These are phyloP conservation scores for Sapajus apella DNA, from an alignment of 2,113 vertebrate species.

Conservation along the genomic window DNA sequence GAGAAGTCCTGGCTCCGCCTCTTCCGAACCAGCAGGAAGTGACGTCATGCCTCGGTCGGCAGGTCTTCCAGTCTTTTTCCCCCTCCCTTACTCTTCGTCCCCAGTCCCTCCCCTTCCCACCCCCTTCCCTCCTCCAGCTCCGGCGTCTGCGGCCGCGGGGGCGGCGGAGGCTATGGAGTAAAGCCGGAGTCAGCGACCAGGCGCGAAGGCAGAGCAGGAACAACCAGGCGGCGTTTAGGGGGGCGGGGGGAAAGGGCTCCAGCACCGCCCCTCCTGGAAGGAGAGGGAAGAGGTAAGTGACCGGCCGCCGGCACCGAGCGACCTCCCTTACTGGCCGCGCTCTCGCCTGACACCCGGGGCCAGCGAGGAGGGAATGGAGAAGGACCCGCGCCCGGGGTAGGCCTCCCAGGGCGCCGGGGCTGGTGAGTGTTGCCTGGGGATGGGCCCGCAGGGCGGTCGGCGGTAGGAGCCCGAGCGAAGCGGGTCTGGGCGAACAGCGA, in stretches of 20 bases:
- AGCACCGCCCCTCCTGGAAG: conserved; percentile 51
- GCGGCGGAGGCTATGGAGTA: background rate
- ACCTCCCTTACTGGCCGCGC: background rate
- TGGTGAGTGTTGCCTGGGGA: conserved; percentile 65
- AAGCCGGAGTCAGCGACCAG: background rate
- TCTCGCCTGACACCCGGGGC: background rate
- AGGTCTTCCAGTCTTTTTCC: conserved; percentile 4
- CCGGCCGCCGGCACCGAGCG: background rate
- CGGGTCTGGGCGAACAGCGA: background rate
- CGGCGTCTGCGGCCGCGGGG: conserved; percentile 19
- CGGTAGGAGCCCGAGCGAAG: background rate
- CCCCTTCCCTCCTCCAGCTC: conserved; percentile 37
- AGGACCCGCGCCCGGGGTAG: background rate
- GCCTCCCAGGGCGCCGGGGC: background rate
- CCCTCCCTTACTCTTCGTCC: conserved; percentile 37
- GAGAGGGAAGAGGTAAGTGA: conserved; percentile 74
- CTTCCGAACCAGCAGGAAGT: background rate
- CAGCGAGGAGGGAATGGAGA: background rate
- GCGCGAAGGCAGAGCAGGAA: conserved; percentile 66
- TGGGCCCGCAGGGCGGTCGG: background rate
- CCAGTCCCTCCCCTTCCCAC: conserved; percentile 24
- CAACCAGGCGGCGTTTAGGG: conserved; percentile 18
- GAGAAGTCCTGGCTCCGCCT: rapidly evolving
- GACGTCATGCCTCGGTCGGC: conserved; percentile 56
- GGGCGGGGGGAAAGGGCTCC: conserved; percentile 7